Base-by-base conservation (phyloP, 2,797 vertebrate genomes). In the Urosaurus nigricauda region DNA sequence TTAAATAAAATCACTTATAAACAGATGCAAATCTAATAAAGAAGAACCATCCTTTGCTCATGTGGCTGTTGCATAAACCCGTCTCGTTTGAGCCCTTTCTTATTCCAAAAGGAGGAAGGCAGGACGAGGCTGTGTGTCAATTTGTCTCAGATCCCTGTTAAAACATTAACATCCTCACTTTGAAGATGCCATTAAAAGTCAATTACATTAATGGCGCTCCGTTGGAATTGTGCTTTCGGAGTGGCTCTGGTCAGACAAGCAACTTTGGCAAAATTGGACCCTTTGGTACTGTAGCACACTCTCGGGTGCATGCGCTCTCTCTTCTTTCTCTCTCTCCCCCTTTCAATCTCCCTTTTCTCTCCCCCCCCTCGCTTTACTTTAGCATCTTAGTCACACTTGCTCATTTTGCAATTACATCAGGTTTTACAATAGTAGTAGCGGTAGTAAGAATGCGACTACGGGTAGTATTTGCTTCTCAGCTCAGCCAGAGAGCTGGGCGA, bases 201-300 rank as follows among this genome's bases (percentile, higher is more conserved):
- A 94, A 95, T 96, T 95, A 94, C 88, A 74, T 88, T 95, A 94
- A 95, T 94, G 93, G 93, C 85, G 70, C 94, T 94, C 83, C 11
- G 93, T 83, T 93, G 93, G 94, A 94, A 93, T 86, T 73, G 77
- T 80, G 90, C 93, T 89, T 87, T 92, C 93, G 88, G 29, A 89
- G 89, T 51, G 85, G 87, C 89, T 83, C 65, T 90, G 94, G 86
- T 84, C 85, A 91, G 91, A 80, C 83, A 80, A 93, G 91, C 91
- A 90, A 92, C 92, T 95, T 74, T 91, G 93, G 91, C 89, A 89
- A 77, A 92, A 92, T 74, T 70, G 51, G 84, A n/a, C 68, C 58
- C 84, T 82, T 90, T 68, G 82, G 63, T 90, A 81, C 79, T 89
- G 92, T 88, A 92, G 89, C 4, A 35, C 65, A 1, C 65, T 53